These are phyloP conservation scores for Deroplatys truncata DNA, from an alignment of 2,888 invertebrate species.

Conservation along the genomic window DNA sequence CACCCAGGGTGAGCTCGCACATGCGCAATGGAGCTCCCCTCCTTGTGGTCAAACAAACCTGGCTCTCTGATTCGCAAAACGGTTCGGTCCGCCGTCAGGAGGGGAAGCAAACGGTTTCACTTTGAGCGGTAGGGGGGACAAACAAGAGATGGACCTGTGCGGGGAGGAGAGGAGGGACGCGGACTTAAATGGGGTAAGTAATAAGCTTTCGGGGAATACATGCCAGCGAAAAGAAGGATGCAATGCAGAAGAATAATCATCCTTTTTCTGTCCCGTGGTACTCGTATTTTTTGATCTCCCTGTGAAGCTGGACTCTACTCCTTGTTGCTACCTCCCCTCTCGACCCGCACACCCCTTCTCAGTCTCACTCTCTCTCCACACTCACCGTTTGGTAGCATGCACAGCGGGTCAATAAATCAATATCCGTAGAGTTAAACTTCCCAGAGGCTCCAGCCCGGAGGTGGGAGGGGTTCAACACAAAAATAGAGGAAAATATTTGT, in stretches of 20 bases:
- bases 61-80: constrained; percentile 22
- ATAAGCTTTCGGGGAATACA: neutral
- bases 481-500: neutral
- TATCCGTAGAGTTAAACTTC: constrained; percentile 2
- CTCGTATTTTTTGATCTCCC: neutral
- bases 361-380: neutral
- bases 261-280: neutral
- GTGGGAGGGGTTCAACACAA: neutral
- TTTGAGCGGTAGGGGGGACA: neutral
- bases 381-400: neutral
- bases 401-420: constrained; percentile 15
- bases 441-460: neutral
- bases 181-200: neutral
- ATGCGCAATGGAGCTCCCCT: constrained; percentile 4
- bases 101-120: constrained; percentile 1
- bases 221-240: neutral
- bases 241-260: neutral
- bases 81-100: constrained; percentile 11
- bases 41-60: constrained; percentile 26
- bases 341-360: no score
- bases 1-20: neutral
- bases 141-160: neutral
- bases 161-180: neutral
- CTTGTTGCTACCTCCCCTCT: neutral
- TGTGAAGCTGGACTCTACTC: neutral